Base-by-base conservation (phyloP, 2,113 vertebrate genomes). In the Pseudorasbora parva region DNA sequence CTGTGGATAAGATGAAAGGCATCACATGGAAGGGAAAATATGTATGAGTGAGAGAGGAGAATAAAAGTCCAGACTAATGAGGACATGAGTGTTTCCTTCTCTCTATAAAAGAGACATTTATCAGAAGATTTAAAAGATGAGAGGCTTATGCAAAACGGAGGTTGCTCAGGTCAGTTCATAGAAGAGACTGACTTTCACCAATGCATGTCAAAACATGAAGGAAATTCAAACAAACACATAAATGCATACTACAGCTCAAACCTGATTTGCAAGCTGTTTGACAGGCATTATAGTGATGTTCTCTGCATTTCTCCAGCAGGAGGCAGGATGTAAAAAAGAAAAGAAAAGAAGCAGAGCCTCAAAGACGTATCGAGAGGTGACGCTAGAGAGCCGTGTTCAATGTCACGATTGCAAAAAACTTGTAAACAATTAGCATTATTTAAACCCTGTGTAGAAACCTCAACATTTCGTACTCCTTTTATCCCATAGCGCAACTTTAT, bases 221-320 rank as follows among this genome's bases (percentile, higher is more conserved):
- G 23, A 37, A 41, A 68, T 68, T 68, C 64, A 37, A 68, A 33
- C 64, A 37, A 68, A 30, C 23, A 51, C 71, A 30, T 30, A 51
- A 51, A 51, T 51, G 8, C 47, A 74, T 74, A 47, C 25, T 30
- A 8, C 19, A 10, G 45, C 8, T 49, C 15, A 51, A 21, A 68
- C 64, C 8, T 21, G 33, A 68, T 21, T 37, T 37, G 9, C 30
- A 57, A 76, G 10, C 17, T 7, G 11, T 64, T 79, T 78, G 54
- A 43, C 51, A 57, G 23, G 64, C 41, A 2, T 45, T 79, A 27
- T n/a, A 25, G 5, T 49, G 73, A 14, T 19, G 1, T 9, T 68
- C 17, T 79, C 3, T 64, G 30, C 17, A 8, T 83, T 7, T 56
- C 21, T 75, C 81, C 82, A 84, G 71, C 59, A 68, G 81, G 25